A percentile compares a stretch with the other conserved stretches of the same genome.
phyloP scores from a whole-genome alignment of 2,888 invertebrate species.

The Pemphredon lugubris region DNA sequence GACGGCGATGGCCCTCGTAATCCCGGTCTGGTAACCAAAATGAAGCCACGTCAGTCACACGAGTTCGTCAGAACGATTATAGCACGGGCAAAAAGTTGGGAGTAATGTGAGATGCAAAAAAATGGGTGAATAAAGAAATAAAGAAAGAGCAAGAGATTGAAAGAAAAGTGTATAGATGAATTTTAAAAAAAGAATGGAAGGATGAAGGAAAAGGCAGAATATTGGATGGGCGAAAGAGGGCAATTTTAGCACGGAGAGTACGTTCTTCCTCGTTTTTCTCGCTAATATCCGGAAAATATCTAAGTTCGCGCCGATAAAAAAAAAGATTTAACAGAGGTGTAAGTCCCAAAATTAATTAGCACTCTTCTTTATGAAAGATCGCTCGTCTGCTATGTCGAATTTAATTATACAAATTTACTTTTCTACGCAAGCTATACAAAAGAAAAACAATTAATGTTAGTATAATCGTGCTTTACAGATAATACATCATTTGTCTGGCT shows the following conservation, averaged over 20 bases:
- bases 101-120: conserved; percentile 20
- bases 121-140: too few species aligned
- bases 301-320: conserved; percentile 10
- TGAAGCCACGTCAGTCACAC: conserved; percentile 71
- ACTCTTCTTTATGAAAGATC: conserved; percentile 53
- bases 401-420: neutral
- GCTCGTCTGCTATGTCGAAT: too few species aligned
- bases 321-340: conserved; percentile 10
- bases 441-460: too few species aligned
- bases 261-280: conserved; percentile 66
- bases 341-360: conserved; percentile 15
- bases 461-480: too few species aligned
- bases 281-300: conserved; percentile 42
- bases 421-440: too few species aligned
- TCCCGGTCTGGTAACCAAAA: conserved; percentile 85
- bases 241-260: conserved; percentile 36
- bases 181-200: neutral
- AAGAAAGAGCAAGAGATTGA: too few species aligned
- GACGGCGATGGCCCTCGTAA: conserved; percentile 92
- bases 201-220: conserved; percentile 8
- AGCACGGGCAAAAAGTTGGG: conserved; percentile 47
- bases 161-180: too few species aligned
- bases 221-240: conserved; percentile 1
- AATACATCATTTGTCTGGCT: too few species aligned
- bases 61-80: conserved; percentile 57